Conservation (phyloP, 2,797 vertebrate species). For the Gymnodraco acuticeps region DNA sequence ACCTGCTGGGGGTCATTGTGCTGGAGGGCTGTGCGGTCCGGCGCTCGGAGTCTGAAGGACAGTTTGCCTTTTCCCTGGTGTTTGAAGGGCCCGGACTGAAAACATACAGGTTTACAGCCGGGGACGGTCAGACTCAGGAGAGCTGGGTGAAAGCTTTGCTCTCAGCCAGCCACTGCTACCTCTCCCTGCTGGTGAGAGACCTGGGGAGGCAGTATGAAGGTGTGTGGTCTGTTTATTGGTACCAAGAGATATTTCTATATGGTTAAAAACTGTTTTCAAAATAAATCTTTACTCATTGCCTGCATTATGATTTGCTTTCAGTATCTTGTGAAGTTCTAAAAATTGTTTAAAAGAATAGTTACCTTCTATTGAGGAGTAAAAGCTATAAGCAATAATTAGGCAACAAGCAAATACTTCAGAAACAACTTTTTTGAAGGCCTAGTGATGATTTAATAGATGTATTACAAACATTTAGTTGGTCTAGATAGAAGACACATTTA, state of each 20-base stretch:
- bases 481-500: neutral
- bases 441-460: neutral
- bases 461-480: neutral
- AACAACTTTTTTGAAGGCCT: too few species aligned
- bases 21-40: slow-evolving; percentile 93
- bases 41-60: slow-evolving; percentile 84
- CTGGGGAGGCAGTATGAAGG: slow-evolving; percentile 89
- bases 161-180: slow-evolving; percentile 91
- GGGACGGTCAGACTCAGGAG: slow-evolving; percentile 85
- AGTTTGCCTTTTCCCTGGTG: slow-evolving; percentile 89
- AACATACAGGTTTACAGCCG: slow-evolving; percentile 88
- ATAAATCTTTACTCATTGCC: neutral
- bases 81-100: slow-evolving; percentile 88
- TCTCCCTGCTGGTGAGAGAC: slow-evolving; percentile 91
- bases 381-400: too few species aligned
- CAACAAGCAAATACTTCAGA: too few species aligned
- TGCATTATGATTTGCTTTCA: too few species aligned
- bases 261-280: too few species aligned
- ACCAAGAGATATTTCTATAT: neutral
- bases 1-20: slow-evolving; percentile 91
- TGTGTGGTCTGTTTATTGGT: slow-evolving; percentile 27
- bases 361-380: too few species aligned
- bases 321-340: too few species aligned
- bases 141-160: slow-evolving; percentile 92
- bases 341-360: too few species aligned